Evolutionary conservation across 1,140 invertebrate species (phyloP).

Genomic region (Papilio glaucus): DNA sequence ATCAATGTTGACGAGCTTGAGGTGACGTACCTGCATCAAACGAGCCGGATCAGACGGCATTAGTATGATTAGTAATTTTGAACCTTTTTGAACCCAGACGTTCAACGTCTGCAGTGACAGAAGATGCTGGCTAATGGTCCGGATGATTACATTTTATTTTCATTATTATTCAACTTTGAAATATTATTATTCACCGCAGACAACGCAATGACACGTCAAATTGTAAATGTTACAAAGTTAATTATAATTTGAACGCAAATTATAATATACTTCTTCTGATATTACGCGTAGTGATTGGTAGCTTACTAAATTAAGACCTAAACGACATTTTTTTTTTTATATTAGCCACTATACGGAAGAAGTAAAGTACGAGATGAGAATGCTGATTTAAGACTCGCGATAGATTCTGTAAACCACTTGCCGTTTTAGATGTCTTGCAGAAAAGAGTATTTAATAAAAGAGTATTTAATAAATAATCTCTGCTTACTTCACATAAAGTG

Average conservation of each 20-base stretch:
- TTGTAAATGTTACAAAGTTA: neutral
- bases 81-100: slow-evolving; percentile 17
- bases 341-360: no score
- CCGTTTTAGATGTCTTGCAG: no score
- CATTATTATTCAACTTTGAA: slow-evolving; percentile 14
- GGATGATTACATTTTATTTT: slow-evolving; percentile 6
- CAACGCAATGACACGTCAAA: neutral
- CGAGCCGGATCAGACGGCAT: neutral
- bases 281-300: no score
- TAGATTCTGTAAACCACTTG: no score
- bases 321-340: no score
- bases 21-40: neutral
- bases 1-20: neutral
- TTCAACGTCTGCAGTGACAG: neutral
- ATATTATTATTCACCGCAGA: slow-evolving; percentile 1
- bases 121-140: neutral
- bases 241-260: neutral
- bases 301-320: no score
- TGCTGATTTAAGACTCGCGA: no score
- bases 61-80: slow-evolving; percentile 11
- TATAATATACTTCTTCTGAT: neutral
- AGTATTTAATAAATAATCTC: no score
- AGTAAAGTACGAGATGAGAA: no score
- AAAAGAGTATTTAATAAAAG: no score
- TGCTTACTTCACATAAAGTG: no score